Conservation (phyloP, 2,113 vertebrate species). For the Himantopus leucocephalus region DNA sequence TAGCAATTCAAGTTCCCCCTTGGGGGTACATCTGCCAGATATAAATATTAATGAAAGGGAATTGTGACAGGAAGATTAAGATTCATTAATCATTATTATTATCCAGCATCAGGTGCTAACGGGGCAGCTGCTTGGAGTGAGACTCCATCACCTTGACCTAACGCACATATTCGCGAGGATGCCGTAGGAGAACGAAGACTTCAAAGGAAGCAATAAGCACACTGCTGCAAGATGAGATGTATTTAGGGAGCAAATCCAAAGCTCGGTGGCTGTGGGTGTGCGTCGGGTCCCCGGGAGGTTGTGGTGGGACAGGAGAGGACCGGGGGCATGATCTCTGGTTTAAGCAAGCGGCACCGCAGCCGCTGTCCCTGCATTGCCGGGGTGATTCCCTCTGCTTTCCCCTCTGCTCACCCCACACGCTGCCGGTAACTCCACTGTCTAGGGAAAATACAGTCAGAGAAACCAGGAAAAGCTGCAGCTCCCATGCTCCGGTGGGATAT, state of each 20-base stretch:
- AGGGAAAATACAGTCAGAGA: neutral
- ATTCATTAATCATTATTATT: slow-evolving; percentile 58
- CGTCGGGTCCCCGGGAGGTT: neutral
- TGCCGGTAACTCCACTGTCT: accelerated
- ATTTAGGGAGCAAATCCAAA: neutral
- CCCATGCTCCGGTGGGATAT: neutral
- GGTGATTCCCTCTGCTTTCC: neutral
- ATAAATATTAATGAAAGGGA: slow-evolving; percentile 57
- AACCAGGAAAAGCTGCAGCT: slow-evolving; percentile 3
- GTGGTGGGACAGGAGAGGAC: neutral
- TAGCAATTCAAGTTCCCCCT: slow-evolving; percentile 2
- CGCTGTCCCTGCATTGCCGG: accelerated
- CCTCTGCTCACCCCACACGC: neutral
- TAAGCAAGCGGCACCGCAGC: no score
- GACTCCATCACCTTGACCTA: neutral
- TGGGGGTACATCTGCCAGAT: slow-evolving; percentile 56
- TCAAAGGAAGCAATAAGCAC: neutral
- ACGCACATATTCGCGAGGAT: neutral
- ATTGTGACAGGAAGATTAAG: slow-evolving; percentile 32
- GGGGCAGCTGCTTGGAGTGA: neutral
- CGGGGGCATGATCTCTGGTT: neutral
- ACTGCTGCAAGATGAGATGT: neutral
- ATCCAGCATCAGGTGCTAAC: slow-evolving; percentile 29
- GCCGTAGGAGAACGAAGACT: neutral
- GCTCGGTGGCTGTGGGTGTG: neutral